Conservation (phyloP, 1,140 invertebrate genomes). For the Cydia pomonella region DNA sequence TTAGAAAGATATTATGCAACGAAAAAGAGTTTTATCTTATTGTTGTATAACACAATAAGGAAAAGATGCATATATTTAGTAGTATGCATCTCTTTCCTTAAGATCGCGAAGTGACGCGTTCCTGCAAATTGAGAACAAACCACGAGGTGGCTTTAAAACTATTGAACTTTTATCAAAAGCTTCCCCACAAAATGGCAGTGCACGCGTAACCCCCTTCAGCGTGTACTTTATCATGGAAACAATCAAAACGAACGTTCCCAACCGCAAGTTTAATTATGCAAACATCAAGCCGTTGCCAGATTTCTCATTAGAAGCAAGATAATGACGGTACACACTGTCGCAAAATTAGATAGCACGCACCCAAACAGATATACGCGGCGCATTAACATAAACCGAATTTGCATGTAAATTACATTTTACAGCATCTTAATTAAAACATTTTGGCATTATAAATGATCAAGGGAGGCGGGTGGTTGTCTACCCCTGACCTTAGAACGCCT, state of each 20-base stretch:
- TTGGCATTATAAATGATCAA: constrained; percentile 82
- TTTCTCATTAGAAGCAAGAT: constrained; percentile 80
- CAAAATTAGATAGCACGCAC: constrained; percentile 80
- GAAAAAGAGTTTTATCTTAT: too few species aligned
- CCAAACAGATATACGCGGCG: constrained; percentile 79
- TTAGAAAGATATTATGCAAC: too few species aligned
- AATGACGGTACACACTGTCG: constrained; percentile 79
- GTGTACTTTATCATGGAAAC: constrained; percentile 72
- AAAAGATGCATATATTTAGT: too few species aligned
- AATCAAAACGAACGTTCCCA: constrained; percentile 74
- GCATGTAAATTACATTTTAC: constrained; percentile 83
- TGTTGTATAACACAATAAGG: too few species aligned
- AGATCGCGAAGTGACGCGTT: neutral
- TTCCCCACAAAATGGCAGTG: constrained; percentile 36
- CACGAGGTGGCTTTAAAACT: neutral
- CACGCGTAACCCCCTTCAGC: constrained; percentile 50
- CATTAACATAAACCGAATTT: constrained; percentile 83
- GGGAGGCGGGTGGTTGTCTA: constrained; percentile 58
- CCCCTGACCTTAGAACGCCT: constrained; percentile 62
- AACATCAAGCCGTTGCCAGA: constrained; percentile 79
- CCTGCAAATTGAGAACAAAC: neutral
- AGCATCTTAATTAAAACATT: constrained; percentile 83
- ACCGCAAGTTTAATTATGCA: constrained; percentile 79
- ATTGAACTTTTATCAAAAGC: constrained; percentile 27
- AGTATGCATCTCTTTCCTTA: neutral